These are phyloP conservation scores for Paelopatides confundens DNA, from an alignment of 53 echinoderm and acorn worm species.

Conservation along the genomic window DNA sequence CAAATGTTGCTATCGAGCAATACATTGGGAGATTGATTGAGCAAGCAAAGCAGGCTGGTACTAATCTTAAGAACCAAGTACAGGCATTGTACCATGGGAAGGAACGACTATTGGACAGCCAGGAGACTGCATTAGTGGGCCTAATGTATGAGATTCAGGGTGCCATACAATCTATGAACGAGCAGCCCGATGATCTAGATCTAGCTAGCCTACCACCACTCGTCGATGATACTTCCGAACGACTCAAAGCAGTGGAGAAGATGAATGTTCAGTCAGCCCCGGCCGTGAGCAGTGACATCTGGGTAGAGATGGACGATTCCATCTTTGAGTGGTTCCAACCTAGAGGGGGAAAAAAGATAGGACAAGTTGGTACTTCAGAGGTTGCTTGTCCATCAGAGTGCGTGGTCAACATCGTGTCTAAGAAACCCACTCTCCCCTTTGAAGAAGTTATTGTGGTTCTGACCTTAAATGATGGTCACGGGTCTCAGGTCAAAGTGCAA, in stretches of 20 bases:
- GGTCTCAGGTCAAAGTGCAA: constrained; percentile 15
- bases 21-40: constrained; percentile 57
- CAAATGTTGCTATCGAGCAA: constrained; percentile 37
- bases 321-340: constrained; percentile 22
- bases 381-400: constrained; percentile 23
- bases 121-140: neutral
- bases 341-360: neutral
- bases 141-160: constrained; percentile 10
- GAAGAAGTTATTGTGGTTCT: constrained; percentile 30
- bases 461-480: constrained; percentile 40
- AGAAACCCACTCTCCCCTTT: neutral
- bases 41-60: constrained; percentile 49
- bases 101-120: constrained; percentile 50
- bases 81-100: constrained; percentile 62
- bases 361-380: neutral
- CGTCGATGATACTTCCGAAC: constrained; percentile 13
- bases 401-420: neutral
- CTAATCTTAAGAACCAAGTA: constrained; percentile 58
- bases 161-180: neutral
- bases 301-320: neutral
- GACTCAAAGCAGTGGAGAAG: constrained; percentile 5
- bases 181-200: neutral
- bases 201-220: constrained; percentile 24
- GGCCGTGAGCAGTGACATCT: constrained; percentile 9
- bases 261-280: constrained; percentile 10